phyloP scores from a whole-genome alignment of 64 coral and sea anemone species.

The Catalaphyllia jardinei region DNA sequence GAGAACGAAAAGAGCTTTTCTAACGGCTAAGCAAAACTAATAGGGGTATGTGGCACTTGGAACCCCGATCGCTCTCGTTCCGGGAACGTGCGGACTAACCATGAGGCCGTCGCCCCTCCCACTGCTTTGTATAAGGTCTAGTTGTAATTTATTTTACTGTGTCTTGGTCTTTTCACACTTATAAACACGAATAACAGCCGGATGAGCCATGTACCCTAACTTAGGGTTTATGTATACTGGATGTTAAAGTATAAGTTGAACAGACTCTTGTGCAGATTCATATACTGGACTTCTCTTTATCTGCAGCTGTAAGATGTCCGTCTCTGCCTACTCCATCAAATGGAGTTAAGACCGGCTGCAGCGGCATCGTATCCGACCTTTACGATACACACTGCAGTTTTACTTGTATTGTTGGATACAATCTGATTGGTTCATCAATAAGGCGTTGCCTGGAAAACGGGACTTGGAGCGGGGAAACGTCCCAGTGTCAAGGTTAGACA shows the following conservation, averaged over 20 bases:
- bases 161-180: too few species aligned
- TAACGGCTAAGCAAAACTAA: too few species aligned
- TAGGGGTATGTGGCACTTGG: too few species aligned
- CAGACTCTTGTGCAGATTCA: not conserved
- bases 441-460: constrained; percentile 31
- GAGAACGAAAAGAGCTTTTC: too few species aligned
- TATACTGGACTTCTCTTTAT: not conserved
- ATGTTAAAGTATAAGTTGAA: not conserved
- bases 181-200: too few species aligned
- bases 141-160: too few species aligned
- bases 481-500: constrained; percentile 35
- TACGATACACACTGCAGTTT: constrained; percentile 35
- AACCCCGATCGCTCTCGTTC: too few species aligned
- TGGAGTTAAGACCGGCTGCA: constrained; percentile 5
- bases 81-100: too few species aligned
- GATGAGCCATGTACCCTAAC: too few species aligned
- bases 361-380: not conserved
- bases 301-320: constrained; percentile 16
- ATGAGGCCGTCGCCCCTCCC: too few species aligned
- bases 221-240: too few species aligned
- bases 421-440: constrained; percentile 1
- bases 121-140: too few species aligned
- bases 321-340: constrained; percentile 12
- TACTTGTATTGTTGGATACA: constrained; percentile 36
- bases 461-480: constrained; percentile 33